Conservation (phyloP, 2,113 vertebrate genomes). For the Serilophus lunatus region DNA sequence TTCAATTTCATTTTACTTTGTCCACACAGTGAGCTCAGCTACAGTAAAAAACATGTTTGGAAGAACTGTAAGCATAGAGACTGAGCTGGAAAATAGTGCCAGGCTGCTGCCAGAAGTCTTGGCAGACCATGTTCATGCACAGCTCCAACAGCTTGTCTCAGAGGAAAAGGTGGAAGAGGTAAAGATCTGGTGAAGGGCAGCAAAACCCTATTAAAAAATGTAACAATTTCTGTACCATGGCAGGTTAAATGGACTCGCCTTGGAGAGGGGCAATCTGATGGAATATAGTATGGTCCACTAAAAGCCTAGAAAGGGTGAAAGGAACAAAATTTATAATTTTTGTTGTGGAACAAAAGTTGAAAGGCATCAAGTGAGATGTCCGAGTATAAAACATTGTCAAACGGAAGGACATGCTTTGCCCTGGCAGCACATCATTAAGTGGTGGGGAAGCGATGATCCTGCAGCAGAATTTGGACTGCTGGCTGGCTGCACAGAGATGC, state of each 20-base stretch:
- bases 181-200: neutral
- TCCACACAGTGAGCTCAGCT: neutral
- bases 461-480: neutral
- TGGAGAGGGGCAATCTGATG: neutral
- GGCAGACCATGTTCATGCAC: fast-evolving
- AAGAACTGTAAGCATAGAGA: neutral
- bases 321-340: neutral
- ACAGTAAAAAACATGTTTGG: neutral
- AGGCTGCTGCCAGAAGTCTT: neutral
- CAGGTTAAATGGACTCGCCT: fast-evolving
- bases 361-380: neutral
- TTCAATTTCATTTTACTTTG: neutral
- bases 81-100: neutral
- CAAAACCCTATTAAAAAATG: neutral
- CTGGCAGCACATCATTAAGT: neutral
- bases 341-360: neutral
- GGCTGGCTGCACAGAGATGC: fast-evolving
- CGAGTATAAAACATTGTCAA: neutral
- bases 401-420: neutral
- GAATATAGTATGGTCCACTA: fast-evolving
- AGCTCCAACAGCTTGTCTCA: neutral
- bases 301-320: neutral
- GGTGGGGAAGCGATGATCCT: neutral
- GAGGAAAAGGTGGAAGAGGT: neutral
- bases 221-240: neutral